These are phyloP conservation scores for Thecophora atra DNA, from an alignment of 2,888 invertebrate species.

Conservation along the genomic window DNA sequence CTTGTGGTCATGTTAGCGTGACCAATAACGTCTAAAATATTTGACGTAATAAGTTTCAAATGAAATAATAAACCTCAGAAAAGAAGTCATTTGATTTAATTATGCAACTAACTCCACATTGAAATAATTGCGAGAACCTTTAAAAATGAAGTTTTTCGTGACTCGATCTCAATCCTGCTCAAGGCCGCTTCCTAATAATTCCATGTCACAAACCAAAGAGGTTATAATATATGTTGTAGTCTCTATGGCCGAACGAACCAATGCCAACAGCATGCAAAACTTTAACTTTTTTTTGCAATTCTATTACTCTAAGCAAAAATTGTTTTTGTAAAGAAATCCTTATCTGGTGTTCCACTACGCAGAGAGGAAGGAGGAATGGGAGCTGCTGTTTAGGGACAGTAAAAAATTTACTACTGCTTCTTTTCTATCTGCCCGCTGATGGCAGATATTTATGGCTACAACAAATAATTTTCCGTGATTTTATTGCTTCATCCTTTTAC, in stretches of 20 bases:
- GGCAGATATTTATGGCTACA: slow-evolving; percentile 10
- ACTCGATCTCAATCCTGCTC: neutral
- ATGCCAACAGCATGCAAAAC: neutral
- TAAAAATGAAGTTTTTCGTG: slow-evolving; percentile 2
- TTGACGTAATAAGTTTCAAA: no score
- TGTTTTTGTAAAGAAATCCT: no score
- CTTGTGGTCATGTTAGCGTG: no score
- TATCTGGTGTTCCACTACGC: neutral
- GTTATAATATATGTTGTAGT: no score
- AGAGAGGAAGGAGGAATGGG: neutral
- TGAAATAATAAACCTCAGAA: no score
- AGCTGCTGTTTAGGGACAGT: neutral
- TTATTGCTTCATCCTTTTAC: slow-evolving; percentile 9
- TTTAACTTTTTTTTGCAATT: no score
- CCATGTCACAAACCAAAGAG: neutral
- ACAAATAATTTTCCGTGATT: slow-evolving; percentile 9
- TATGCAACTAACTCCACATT: slow-evolving; percentile 9
- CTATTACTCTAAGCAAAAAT: no score
- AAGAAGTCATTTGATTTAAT: no score
- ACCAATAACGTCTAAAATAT: no score
- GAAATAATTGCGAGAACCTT: slow-evolving; percentile 16
- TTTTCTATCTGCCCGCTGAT: neutral
- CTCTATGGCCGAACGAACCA: no score
- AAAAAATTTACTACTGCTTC: slow-evolving; percentile 11
- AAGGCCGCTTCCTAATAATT: neutral